phyloP scores from a whole-genome alignment of 2,888 invertebrate species.

The Ormia ochracea region DNA sequence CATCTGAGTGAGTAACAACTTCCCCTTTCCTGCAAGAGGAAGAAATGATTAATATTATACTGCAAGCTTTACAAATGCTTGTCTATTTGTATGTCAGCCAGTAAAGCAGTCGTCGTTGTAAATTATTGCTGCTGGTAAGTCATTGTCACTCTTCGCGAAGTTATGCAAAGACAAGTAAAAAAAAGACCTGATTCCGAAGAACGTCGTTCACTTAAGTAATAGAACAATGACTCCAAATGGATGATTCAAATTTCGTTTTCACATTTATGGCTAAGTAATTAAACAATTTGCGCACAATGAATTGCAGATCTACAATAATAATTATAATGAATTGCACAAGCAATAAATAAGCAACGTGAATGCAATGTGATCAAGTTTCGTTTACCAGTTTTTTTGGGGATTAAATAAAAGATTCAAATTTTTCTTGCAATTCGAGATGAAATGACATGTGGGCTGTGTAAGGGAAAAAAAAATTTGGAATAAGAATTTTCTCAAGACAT shows the following conservation, averaged over 20 bases:
- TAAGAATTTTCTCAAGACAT: conserved; percentile 35
- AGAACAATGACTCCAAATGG: conserved; percentile 49
- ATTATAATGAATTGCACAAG: not conserved
- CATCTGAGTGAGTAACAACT: conserved; percentile 30
- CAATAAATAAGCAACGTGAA: conserved; percentile 32
- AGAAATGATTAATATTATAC: conserved; percentile 2
- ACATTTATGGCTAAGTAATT: conserved; percentile 37
- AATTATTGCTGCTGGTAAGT: conserved; percentile 13
- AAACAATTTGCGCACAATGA: conserved; percentile 37
- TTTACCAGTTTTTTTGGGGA: conserved; percentile 19
- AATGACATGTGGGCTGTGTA: conserved; percentile 62
- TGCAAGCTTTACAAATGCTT: not conserved
- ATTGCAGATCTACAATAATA: conserved; percentile 33
- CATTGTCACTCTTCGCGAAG: conserved; percentile 30
- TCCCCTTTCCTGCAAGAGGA: not conserved
- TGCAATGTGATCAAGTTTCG: conserved; percentile 45
- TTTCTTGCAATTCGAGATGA: conserved; percentile 59
- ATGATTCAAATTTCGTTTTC: conserved; percentile 51
- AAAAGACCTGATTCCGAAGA: conserved; percentile 47
- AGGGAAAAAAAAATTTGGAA: conserved; percentile 7
- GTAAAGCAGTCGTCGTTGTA: not conserved
- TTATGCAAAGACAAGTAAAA: conserved; percentile 11
- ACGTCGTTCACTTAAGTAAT: conserved; percentile 23
- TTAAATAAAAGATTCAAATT: conserved; percentile 25
- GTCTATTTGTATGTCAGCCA: not conserved